Evolutionary conservation across 1,140 invertebrate species (phyloP).

Genomic region (Saccostrea glomerata): DNA sequence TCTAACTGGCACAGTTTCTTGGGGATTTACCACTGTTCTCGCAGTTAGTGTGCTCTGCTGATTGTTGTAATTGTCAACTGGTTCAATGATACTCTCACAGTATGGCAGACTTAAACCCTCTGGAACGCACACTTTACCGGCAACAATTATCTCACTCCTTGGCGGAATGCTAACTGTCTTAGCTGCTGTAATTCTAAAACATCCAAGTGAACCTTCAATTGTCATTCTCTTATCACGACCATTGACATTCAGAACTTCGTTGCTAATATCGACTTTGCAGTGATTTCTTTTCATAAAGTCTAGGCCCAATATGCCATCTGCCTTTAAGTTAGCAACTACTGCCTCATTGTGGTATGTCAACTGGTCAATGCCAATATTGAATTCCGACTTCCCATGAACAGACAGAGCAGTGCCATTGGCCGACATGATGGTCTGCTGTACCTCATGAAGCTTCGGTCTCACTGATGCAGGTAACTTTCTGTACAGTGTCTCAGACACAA

Average conservation of each 20-base stretch:
- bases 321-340: neutral
- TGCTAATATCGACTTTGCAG: neutral
- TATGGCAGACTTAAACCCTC: neutral
- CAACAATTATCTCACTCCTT: neutral
- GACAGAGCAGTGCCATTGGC: neutral
- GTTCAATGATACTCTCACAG: neutral
- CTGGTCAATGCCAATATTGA: constrained; percentile 6
- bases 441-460: neutral
- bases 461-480: neutral
- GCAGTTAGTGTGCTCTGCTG: neutral
- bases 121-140: neutral
- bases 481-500: neutral
- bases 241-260: neutral
- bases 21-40: neutral
- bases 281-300: constrained; percentile 8
- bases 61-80: neutral
- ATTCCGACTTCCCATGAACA: neutral
- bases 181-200: neutral
- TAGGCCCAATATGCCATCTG: neutral
- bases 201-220: neutral
- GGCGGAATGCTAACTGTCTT: neutral
- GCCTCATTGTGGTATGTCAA: neutral
- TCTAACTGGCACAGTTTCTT: neutral
- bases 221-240: neutral
- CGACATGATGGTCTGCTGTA: neutral